Percentiles rank a stretch among this genome's conserved stretches.
These are phyloP conservation scores for Aythya baeri DNA, from an alignment of 2,113 vertebrate genomes.

Conservation along the genomic window DNA sequence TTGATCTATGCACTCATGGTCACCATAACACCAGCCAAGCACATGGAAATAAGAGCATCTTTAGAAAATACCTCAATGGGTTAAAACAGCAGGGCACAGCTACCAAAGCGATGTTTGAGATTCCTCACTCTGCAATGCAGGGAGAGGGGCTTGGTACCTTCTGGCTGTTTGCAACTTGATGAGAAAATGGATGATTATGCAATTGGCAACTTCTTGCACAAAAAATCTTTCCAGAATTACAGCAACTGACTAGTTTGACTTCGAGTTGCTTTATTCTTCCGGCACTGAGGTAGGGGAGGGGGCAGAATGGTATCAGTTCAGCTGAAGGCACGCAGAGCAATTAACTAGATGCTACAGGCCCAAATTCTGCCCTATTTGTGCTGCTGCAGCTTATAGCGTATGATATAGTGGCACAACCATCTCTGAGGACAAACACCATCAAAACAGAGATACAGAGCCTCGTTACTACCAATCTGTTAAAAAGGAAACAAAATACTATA, in stretches of 20 bases:
- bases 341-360: not conserved
- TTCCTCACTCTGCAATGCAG: not conserved
- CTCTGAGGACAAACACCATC: not conserved
- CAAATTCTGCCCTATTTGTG: not conserved
- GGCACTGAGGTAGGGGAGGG: not conserved
- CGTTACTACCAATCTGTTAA: not conserved
- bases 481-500: conserved; percentile 15
- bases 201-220: not conserved
- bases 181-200: not conserved
- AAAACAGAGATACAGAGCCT: not conserved
- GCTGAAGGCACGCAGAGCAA: not conserved
- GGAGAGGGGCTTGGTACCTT: not conserved
- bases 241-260: not conserved
- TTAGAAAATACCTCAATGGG: conserved; percentile 45
- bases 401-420: not conserved
- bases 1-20: conserved; percentile 23
- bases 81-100: conserved; percentile 1
- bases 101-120: not conserved
- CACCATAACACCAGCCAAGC: conserved; percentile 61
- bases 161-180: not conserved
- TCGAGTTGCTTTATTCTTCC: not conserved
- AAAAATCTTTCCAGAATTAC: conserved; percentile 6
- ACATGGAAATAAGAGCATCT: conserved; percentile 51
- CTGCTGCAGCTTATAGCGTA: not conserved
- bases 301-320: not conserved